Base-by-base conservation (phyloP, 2,888 invertebrate genomes). In the Melolontha melolontha region DNA sequence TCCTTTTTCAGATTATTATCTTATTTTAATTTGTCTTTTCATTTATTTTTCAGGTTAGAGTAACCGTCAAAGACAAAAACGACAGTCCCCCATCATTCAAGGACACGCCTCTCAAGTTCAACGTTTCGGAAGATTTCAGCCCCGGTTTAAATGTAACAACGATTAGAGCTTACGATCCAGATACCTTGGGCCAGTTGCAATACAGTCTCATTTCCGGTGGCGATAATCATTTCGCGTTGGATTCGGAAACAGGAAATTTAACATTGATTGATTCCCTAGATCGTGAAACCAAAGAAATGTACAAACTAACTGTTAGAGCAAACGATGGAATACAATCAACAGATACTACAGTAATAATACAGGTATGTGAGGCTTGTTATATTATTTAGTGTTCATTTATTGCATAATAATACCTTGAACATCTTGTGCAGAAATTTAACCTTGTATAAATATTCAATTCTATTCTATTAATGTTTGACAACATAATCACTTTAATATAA, bases 81-180 rank as follows among this genome's bases (percentile, higher is more conserved):
- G 97, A 97, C 86, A 95, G 94, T 78, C 95, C 96, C n/a, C 97
- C 97, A 2, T 89, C 91, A 64, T 95, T 95, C 86, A 89, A 89
- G 75, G 89, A 91, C 71, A 88, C 91, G 40, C 91, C 91, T 12
- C 85, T 91, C 75, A 88, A 88, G 57, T 93, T 91, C 81, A 86
- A 89, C 66, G 91, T 95, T 0, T 94, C 95, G 1, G 96, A 96
- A 81, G 95, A 96, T 81, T 86, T 94, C 69, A 91, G 93, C 41
- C 91, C 92, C 1, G 95, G 94, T 6, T 92, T 93, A 77, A 84
- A 89, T 41, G 91, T 96, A 69, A 91, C 92, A 8, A 89, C 89
- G 8, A 88, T 96, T 64, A 87, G 86, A 59, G 96, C 96, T 11
- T 88, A 89, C 69, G 96, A 96, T 84, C 93, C 95, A 0, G 96